Conservation (phyloP, 1,140 invertebrate species). For the Zaprionus nigranus region DNA sequence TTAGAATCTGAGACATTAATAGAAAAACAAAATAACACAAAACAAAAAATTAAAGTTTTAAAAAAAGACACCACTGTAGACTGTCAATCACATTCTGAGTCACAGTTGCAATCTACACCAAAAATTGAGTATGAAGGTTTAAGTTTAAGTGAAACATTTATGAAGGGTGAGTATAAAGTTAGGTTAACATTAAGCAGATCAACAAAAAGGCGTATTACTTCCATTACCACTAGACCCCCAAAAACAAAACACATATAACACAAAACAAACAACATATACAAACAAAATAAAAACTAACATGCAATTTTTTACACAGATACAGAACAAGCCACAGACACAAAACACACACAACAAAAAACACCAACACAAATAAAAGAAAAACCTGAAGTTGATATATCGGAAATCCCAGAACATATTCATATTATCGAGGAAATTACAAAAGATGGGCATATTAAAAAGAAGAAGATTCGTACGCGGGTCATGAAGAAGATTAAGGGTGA, state of each 20-base stretch:
- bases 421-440: slow-evolving; percentile 50
- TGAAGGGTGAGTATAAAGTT: slow-evolving; percentile 60
- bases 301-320: slow-evolving; percentile 84
- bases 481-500: slow-evolving; percentile 62
- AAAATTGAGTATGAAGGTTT: slow-evolving; percentile 31
- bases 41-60: slow-evolving; percentile 18
- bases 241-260: slow-evolving; percentile 82
- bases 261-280: slow-evolving; percentile 64
- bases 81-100: slow-evolving; percentile 16
- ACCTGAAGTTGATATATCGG: slow-evolving; percentile 82
- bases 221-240: slow-evolving; percentile 46
- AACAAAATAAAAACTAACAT: slow-evolving; percentile 63
- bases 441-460: slow-evolving; percentile 53
- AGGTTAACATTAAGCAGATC: slow-evolving; percentile 49
- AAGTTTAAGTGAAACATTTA: slow-evolving; percentile 56
- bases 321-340: slow-evolving; percentile 84
- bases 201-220: slow-evolving; percentile 80
- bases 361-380: slow-evolving; percentile 80
- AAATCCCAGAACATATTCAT: slow-evolving; percentile 59
- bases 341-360: slow-evolving; percentile 85
- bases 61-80: slow-evolving; percentile 35
- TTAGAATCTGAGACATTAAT: slow-evolving; percentile 26
- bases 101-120: slow-evolving; percentile 18
- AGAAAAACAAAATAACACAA: slow-evolving; percentile 29
- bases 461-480: slow-evolving; percentile 53